These are phyloP conservation scores for Chrysolina americana DNA, from an alignment of 2,888 invertebrate species.

Conservation along the genomic window DNA sequence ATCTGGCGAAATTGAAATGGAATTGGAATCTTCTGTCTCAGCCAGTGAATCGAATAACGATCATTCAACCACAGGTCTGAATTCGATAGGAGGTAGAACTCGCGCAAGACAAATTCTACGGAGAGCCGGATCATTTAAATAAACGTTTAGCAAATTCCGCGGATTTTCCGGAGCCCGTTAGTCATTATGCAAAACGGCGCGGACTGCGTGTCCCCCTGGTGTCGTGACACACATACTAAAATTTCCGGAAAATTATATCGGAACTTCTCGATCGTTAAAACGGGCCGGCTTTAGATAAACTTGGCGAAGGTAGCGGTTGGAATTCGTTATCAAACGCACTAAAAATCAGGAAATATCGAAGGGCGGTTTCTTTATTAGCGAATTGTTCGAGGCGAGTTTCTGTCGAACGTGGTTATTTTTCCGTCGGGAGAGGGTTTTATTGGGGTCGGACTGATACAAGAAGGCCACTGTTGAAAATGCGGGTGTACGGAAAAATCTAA, in stretches of 20 bases:
- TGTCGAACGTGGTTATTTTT: background rate
- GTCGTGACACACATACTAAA: constrained; percentile 60
- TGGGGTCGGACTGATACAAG: background rate
- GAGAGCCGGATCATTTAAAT: constrained; percentile 59
- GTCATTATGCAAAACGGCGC: constrained; percentile 61
- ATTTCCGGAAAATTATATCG: constrained; percentile 50
- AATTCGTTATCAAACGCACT: constrained; percentile 15
- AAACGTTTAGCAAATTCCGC: constrained; percentile 65
- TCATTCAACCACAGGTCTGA: background rate
- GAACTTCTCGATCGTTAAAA: constrained; percentile 41
- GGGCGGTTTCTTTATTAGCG: constrained; percentile 9
- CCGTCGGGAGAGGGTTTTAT: background rate
- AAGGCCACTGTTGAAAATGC: no score
- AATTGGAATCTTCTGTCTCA: background rate
- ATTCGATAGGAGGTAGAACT: constrained; percentile 30
- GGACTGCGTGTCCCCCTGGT: constrained; percentile 56
- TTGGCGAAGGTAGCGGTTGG: background rate
- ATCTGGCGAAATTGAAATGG: background rate
- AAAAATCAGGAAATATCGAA: background rate
- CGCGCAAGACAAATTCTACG: constrained; percentile 34
- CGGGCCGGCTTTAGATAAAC: constrained; percentile 29
- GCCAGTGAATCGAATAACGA: constrained; percentile 5
- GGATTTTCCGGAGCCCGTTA: constrained; percentile 61
- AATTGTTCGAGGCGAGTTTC: background rate
- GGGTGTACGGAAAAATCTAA: no score